Base-by-base conservation (phyloP, 2,797 vertebrate genomes). In the Molossus alvarezi region DNA sequence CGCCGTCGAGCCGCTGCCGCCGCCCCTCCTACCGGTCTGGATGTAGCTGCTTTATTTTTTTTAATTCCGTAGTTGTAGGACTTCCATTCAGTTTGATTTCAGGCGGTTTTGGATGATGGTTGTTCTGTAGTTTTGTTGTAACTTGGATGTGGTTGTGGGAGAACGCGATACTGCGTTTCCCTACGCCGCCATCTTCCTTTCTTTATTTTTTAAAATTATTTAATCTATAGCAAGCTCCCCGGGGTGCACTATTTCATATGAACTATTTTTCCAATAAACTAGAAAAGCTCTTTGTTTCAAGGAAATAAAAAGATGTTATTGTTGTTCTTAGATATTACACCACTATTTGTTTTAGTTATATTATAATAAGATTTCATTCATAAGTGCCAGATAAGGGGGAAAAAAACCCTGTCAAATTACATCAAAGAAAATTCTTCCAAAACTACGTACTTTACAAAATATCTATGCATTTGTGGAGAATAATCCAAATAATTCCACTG, bases 341-440 rank as follows among this genome's bases (percentile, higher is more conserved):
- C 88, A 97, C 97, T 97, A 97, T 97, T 97, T 98, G 72, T 45
- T 97, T 96, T 98, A 62, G 72, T 97, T 97, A 95, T 89, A 96
- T 95, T 94, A 95, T 89, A 95, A 96, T 82, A 82, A 67, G 97
- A 87, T 5, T 11, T 88, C 41, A 96, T 96, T 90, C 94, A n/a
- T 41, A 95, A 75, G 97, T 97, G 53, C 73, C 82, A 97, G 17
- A 23, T 94, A 18, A 60, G 64, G 17, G 17, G 20, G 18, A 6
- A 53, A 37, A 37, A 18, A 67, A 67, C 37, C 20, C 13, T 33
- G 48, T 33, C 29, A 29, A 51, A 84, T 51, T 53, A 53, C 51
- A 67, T 55, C 21, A 67, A 53, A 84, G 48, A 25, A 64, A 67
- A 69, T 11, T 51, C 60, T 57, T 97, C 33, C 45, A 84, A 96